Conservation (phyloP, 1,140 invertebrate genomes). For the Hirudo medicinalis region DNA sequence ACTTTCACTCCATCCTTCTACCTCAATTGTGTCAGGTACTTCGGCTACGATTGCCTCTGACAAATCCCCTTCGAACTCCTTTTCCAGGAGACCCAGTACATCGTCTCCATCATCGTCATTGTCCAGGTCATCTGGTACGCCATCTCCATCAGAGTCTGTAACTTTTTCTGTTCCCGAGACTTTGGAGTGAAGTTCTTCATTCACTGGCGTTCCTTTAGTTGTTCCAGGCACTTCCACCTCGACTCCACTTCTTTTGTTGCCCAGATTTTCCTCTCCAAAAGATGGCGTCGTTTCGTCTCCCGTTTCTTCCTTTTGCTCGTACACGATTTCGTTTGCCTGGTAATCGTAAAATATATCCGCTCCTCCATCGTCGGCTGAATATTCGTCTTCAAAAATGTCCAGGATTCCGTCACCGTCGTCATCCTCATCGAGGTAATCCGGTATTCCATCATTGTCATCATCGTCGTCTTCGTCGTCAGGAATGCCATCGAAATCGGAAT, state of each 20-base stretch:
- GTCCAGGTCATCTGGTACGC: neutral
- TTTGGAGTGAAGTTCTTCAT: conserved; percentile 1
- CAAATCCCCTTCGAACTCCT: neutral
- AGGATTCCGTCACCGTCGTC: conserved; percentile 25
- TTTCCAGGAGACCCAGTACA: neutral
- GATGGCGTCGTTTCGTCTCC: too few relatives aligned
- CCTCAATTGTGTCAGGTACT: too few relatives aligned
- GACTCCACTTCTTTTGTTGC: conserved; percentile 20
- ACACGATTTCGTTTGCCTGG: too few relatives aligned
- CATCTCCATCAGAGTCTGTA: neutral
- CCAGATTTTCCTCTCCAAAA: conserved; percentile 16
- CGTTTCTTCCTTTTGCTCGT: too few relatives aligned
- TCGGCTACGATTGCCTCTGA: too few relatives aligned
- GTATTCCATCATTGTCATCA: conserved; percentile 26
- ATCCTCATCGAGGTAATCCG: conserved; percentile 20
- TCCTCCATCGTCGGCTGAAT: neutral
- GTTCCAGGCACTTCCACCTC: conserved; percentile 17
- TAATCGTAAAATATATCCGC: too few relatives aligned
- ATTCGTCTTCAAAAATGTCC: conserved; percentile 19
- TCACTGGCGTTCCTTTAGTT: neutral
- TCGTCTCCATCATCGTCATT: conserved; percentile 19
- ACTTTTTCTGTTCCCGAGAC: neutral
- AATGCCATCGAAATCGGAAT: conserved; percentile 23
- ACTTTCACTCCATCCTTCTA: neutral
- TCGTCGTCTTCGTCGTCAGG: conserved; percentile 24